Base-by-base conservation (phyloP, 2,888 invertebrate species). In the Nomada fabriciana region DNA sequence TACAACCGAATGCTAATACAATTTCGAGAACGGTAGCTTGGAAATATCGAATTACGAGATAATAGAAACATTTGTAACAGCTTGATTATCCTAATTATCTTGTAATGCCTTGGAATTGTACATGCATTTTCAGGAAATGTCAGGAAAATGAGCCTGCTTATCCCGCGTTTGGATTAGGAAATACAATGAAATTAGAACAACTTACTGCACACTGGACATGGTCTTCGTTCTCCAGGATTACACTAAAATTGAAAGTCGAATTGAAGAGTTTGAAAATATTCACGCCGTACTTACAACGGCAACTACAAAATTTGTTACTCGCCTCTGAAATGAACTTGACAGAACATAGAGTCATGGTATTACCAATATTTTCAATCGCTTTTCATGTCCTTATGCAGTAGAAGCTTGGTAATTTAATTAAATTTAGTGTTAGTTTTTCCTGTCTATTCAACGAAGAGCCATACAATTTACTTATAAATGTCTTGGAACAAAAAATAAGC, bases 131-230 rank as follows among this genome's bases (percentile, higher is more conserved):
- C 93, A 97, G 97, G 86, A 96, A 96, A 89, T 97, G 97, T 92
- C 95, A 96, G 92, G 95, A 95, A 90, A 96, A 97, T 91, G 95
- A 95, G 87, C 95, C 97, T 83, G 96, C 96, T n/a, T 97, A 97
- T 94, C 94, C 95, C 60, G 96, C 97, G 42, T 97, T 97, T 91
- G 96, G 96, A 93, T 94, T 97, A 86, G 95, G 96, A 87, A 96
- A 95, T 90, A 95, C 96, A 83, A 94, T 97, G 82, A 96, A 97
- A 91, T 94, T 97, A 64, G 96, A 97, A 89, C 95, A 95, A 88
- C 95, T 95, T 76, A 95, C 96, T 0, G 96, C 96, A 55, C 95
- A 96, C 89, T 95, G 95, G 90, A 95, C 95, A 82, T 97, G 96
- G 96, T 94, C 94, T 2, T 95, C 91, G 10, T 85, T 94, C 5